phyloP scores from a whole-genome alignment of 1,140 invertebrate genomes.

The Thereuonema tuberculata region DNA sequence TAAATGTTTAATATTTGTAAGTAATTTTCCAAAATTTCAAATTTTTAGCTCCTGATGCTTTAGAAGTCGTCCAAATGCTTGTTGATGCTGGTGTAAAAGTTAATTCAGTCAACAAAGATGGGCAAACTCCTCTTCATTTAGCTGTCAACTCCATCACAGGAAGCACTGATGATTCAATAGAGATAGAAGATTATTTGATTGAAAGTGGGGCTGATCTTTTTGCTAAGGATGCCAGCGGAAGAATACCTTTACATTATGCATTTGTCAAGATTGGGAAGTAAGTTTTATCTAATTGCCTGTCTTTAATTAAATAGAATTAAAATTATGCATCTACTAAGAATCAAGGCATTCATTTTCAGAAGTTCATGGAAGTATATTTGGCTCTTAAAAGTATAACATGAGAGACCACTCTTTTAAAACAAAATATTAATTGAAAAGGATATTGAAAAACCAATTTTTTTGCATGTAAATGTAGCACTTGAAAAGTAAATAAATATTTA shows the following conservation, averaged over 20 bases:
- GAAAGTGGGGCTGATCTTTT: slow-evolving; percentile 21
- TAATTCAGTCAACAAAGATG: slow-evolving; percentile 25
- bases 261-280: slow-evolving; percentile 29
- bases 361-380: not conserved
- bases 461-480: too few relatives aligned
- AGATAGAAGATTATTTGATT: slow-evolving; percentile 25
- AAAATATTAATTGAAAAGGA: too few relatives aligned
- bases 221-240: slow-evolving; percentile 19
- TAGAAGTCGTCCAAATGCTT: slow-evolving; percentile 19
- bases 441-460: too few relatives aligned
- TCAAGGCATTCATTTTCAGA: too few relatives aligned
- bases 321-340: too few relatives aligned
- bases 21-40: not conserved
- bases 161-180: slow-evolving; percentile 25
- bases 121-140: slow-evolving; percentile 31
- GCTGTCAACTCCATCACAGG: slow-evolving; percentile 30
- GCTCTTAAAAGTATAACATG: too few relatives aligned
- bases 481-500: not conserved
- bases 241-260: slow-evolving; percentile 35
- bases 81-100: slow-evolving; percentile 24
- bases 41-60: not conserved
- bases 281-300: too few relatives aligned
- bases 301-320: too few relatives aligned
- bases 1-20: too few relatives aligned
- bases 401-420: too few relatives aligned